Evolutionary conservation across 2,888 invertebrate genomes (phyloP).

Genomic region (Drosophila mimetica): DNA sequence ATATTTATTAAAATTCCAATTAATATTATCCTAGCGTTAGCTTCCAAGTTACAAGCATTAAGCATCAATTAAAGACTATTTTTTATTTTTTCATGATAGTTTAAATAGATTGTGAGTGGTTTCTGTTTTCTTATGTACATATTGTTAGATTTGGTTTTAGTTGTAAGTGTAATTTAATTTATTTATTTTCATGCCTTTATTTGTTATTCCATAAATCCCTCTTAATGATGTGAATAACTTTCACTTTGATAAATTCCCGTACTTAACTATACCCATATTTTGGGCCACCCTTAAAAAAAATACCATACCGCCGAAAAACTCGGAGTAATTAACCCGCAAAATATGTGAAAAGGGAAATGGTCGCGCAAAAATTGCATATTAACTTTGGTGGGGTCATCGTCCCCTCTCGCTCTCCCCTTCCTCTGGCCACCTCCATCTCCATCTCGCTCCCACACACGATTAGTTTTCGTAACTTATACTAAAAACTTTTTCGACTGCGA

Average conservation of each 20-base stretch:
- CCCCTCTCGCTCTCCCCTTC: background rate
- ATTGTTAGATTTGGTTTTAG: too few species aligned
- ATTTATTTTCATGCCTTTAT: background rate
- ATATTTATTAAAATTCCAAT: too few species aligned
- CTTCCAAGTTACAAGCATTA: too few species aligned
- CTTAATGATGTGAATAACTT: conserved; percentile 12
- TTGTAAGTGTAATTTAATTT: background rate
- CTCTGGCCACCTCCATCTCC: too few species aligned
- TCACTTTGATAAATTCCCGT: conserved; percentile 17
- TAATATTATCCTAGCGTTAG: too few species aligned
- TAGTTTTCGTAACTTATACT: conserved; percentile 60
- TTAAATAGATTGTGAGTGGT: too few species aligned
- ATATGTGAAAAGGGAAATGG: conserved; percentile 37
- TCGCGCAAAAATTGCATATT: conserved; percentile 41
- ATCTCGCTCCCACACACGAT: conserved; percentile 31
- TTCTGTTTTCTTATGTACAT: too few species aligned
- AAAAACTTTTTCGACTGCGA: conserved; percentile 38
- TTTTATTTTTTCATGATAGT: too few species aligned
- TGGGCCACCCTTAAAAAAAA: background rate
- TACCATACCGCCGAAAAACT: background rate
- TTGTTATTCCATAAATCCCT: background rate
- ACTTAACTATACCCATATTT: background rate
- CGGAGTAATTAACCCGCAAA: conserved; percentile 47
- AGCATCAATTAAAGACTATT: too few species aligned
- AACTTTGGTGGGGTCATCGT: conserved; percentile 27